Evolutionary conservation across 2,888 invertebrate species (phyloP).

Genomic region (Pyrocoelia pectoralis): DNA sequence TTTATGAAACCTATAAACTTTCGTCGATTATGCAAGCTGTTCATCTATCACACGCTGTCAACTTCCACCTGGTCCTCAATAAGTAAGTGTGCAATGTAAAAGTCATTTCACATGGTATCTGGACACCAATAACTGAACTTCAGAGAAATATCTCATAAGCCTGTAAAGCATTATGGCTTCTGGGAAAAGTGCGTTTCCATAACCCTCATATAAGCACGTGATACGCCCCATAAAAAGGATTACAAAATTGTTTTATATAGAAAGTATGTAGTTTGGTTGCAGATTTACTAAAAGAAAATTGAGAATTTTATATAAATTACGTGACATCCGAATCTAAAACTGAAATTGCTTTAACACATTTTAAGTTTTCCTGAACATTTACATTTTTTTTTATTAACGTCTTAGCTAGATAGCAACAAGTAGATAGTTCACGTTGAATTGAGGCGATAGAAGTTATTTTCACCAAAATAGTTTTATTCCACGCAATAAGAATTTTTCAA

Average conservation of each 20-base stretch:
- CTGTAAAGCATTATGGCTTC: too few species aligned
- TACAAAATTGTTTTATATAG: neutral
- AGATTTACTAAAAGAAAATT: neutral
- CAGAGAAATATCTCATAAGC: too few species aligned
- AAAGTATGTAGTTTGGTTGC: neutral
- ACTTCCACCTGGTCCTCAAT: neutral
- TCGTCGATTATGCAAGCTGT: constrained; percentile 28
- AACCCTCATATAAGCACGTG: too few species aligned
- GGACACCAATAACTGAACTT: too few species aligned
- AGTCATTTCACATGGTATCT: neutral
- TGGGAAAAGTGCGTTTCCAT: too few species aligned
- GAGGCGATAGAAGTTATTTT: constrained; percentile 3
- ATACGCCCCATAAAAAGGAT: too few species aligned
- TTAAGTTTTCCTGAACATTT: neutral
- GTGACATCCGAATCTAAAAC: neutral
- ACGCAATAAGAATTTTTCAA: neutral
- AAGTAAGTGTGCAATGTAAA: neutral
- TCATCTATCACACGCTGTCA: constrained; percentile 17
- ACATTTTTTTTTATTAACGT: neutral
- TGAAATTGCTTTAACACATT: neutral
- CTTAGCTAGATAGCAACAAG: neutral
- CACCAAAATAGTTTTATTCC: neutral
- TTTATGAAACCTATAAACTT: constrained; percentile 36
- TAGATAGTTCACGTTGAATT: neutral
- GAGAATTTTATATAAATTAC: neutral